These are phyloP conservation scores for Candidula unifasciata DNA, from an alignment of 2,888 invertebrate species.

Conservation along the genomic window DNA sequence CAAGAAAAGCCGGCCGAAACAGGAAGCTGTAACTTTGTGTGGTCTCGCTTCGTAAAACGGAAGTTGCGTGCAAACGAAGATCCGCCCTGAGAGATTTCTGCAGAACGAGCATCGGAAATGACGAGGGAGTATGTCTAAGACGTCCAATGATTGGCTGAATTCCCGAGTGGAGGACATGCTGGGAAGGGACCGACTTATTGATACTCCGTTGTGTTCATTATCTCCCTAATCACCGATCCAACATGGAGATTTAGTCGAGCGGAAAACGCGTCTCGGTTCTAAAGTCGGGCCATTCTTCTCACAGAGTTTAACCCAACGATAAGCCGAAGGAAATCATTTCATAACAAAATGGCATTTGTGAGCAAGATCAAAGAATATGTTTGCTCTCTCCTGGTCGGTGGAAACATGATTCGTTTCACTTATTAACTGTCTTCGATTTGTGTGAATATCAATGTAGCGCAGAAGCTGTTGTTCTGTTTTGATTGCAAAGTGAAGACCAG, in stretches of 20 bases:
- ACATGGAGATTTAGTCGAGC: slow-evolving; percentile 40
- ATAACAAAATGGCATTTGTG: slow-evolving; percentile 11
- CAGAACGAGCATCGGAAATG: slow-evolving; percentile 53
- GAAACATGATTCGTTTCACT: background rate
- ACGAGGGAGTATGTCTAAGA: slow-evolving; percentile 42
- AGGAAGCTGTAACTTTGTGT: slow-evolving; percentile 47
- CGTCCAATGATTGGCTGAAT: slow-evolving; percentile 47
- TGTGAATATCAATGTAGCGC: too few species aligned
- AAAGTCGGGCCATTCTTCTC: slow-evolving; percentile 20
- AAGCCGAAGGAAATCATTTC: slow-evolving; percentile 11
- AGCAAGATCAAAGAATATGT: slow-evolving; percentile 23
- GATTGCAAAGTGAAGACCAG: too few species aligned
- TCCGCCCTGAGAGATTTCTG: slow-evolving; percentile 51
- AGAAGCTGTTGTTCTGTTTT: too few species aligned
- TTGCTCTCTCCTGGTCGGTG: background rate
- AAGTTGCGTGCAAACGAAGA: slow-evolving; percentile 60
- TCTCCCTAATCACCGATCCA: slow-evolving; percentile 43
- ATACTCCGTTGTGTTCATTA: slow-evolving; percentile 45
- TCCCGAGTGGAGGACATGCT: slow-evolving; percentile 46
- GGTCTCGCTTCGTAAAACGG: slow-evolving; percentile 43
- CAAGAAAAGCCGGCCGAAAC: slow-evolving; percentile 47
- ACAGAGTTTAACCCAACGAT: background rate
- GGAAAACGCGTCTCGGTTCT: slow-evolving; percentile 41
- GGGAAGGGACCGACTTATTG: slow-evolving; percentile 43
- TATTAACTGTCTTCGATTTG: background rate